Base-by-base conservation (phyloP, 2,888 invertebrate genomes). In the Agonum fuliginosum region DNA sequence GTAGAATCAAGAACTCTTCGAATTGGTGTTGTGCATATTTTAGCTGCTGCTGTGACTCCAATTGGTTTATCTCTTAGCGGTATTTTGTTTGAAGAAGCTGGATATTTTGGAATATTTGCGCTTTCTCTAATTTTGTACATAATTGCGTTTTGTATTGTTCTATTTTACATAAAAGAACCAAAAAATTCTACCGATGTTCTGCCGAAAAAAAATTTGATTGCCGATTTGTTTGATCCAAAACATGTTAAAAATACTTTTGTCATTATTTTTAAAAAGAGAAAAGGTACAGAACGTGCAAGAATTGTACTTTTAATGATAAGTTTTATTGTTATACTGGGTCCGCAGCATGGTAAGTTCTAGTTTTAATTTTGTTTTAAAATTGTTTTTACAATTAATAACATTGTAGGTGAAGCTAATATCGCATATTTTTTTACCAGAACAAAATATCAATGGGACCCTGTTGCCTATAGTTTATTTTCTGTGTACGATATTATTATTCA, bases 1-100 rank as follows among this genome's bases (percentile, higher is more conserved):
- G 76, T 89, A 19, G 90, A 91, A 81, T 88, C 89, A 80, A 87
- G 92, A 22, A 92, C 92, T 0, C 87, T 92, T 62, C 86, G 92
- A 81, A 87, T 92, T 54, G 92, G 91, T 10, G 82, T 91, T n/a
- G 88, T 91, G 10, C 88, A 88, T 65, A 86, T 89, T 1, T 88
- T 89, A 77, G 88, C 88, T 20, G 87, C 88, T 0, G 80, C 89
- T 14, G 87, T 87, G 8, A 81, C 88, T 37, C 88, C 89, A 12
- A 80, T 89, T n/a, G 89, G 88, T 14, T 85, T 30, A 48, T 67
- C 48, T 3, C 6, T 89, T 72, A 89, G 89, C 82, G 89, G 89
- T 19, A 83, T 88, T 37, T 82, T 89, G 73, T 86, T 87, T 19
- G 51, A 76, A 37, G 85, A 87, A 82, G 82, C 83, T 22, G 75